Evolutionary conservation across 2,888 invertebrate genomes (phyloP), one percentile per base, ranked within the genome.

Genomic region (Scelioninae gen. 2): DNA sequence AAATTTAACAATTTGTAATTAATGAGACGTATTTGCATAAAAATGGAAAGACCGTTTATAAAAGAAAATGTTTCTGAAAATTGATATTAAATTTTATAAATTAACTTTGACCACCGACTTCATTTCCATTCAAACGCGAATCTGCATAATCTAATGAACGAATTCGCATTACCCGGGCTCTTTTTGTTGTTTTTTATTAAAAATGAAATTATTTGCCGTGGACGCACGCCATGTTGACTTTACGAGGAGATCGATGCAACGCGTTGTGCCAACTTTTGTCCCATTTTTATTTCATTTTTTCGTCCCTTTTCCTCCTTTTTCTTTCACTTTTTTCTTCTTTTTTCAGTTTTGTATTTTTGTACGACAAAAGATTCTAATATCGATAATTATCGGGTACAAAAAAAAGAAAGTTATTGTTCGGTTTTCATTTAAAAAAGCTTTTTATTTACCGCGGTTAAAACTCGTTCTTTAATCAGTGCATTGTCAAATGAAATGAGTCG

Each of bases 131-230:
- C 35, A 69, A 61, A 52, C 39, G 53, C 39, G 28, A 61, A 69
- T 69, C 41, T 69, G 61, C 69, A 69, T 69, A 69, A 69, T 69
- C 69, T 69, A 69, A 69, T 69, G 53, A 61, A 61, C 55, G 55
- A 48, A 48, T 69, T 61, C 60, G 55, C 53, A 53, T 69, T 69
- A 55, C n/a, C 43, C 33, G 37, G 25, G n/a, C 37, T 39, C 28
- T 46, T 31, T 60, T 53, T 53, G 35, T 61, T 53, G 19, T 53
- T 61, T 58, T 45, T 52, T 35, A 61, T 61, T 52, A 45, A 53
- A 61, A 53, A 60, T 46, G 13, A 46, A 60, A 60, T 60, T 69
- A 60, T 61, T 60, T 53, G 52, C 25, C 41, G 39, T 45, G 43
- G 16, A 28, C 37, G 35, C 37, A 15, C 35, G 35, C 46, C 50